phyloP scores from a whole-genome alignment of 1,140 invertebrate species.

The Trichoplusia ni region DNA sequence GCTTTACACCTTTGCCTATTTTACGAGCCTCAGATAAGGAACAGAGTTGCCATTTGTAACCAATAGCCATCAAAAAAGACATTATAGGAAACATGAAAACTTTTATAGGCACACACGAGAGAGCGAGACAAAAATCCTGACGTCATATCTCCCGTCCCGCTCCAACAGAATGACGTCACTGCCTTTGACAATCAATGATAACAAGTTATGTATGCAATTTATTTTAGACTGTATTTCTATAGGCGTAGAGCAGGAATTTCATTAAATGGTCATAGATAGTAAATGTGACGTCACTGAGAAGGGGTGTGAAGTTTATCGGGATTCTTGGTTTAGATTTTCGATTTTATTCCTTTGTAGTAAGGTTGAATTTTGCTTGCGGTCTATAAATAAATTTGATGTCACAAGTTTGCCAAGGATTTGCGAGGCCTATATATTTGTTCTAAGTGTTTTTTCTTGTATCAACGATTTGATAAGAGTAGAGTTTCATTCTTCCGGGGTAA shows the following conservation, averaged over 20 bases:
- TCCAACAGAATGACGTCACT: conserved; percentile 41
- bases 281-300: conserved; percentile 35
- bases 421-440: background rate
- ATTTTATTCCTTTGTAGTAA: conserved; percentile 1
- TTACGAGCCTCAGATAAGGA: background rate
- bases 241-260: conserved; percentile 23
- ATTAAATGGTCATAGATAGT: background rate
- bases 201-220: background rate
- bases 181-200: conserved; percentile 33
- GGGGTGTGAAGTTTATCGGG: conserved; percentile 16
- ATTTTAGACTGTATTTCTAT: background rate
- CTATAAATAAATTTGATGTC: conserved; percentile 21
- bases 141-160: conserved; percentile 41
- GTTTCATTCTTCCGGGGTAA: too few relatives aligned
- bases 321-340: background rate
- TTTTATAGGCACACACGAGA: background rate
- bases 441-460: conserved; percentile 16
- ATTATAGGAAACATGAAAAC: conserved; percentile 1
- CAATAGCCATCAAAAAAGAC: background rate
- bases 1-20: background rate
- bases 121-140: conserved; percentile 37
- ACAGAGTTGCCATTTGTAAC: background rate
- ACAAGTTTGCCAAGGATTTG: conserved; percentile 3
- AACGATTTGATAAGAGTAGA: background rate
- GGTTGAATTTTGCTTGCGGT: conserved; percentile 5